These are phyloP conservation scores for Thaumetopoea pityocampa DNA, from an alignment of 1,140 invertebrate genomes.

Conservation along the genomic window DNA sequence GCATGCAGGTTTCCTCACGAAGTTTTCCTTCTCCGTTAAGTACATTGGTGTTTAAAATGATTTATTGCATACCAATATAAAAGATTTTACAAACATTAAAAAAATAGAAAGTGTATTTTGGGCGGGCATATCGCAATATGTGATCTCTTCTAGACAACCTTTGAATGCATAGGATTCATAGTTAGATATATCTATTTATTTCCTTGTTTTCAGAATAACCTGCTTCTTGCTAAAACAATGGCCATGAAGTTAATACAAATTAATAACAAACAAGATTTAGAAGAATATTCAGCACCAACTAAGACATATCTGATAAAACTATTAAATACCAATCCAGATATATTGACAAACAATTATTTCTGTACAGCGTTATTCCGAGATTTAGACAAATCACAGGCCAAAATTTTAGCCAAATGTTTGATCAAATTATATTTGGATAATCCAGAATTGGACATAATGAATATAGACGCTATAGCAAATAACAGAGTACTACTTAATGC, in stretches of 20 bases:
- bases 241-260: conserved; percentile 31
- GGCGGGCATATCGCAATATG: too few relatives aligned
- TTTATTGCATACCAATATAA: too few relatives aligned
- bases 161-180: too few relatives aligned
- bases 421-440: conserved; percentile 35
- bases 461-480: conserved; percentile 26
- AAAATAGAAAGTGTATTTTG: too few relatives aligned
- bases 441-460: conserved; percentile 26
- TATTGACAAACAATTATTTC: conserved; percentile 30
- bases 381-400: conserved; percentile 43
- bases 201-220: conserved; percentile 42
- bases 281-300: conserved; percentile 21
- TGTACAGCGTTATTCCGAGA: conserved; percentile 41
- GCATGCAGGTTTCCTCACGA: too few relatives aligned
- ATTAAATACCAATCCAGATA: conserved; percentile 24
- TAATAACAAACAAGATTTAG: conserved; percentile 17
- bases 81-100: too few relatives aligned
- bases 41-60: too few relatives aligned
- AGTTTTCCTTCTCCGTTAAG: too few relatives aligned
- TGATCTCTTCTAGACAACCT: too few relatives aligned
- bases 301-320: conserved; percentile 49
- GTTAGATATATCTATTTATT: conserved; percentile 3
- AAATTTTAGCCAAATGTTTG: conserved; percentile 45
- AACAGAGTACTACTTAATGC: conserved; percentile 45
- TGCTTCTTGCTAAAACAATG: conserved; percentile 48